phyloP scores from a whole-genome alignment of 2,888 invertebrate genomes.

The Capitulum mitella region DNA sequence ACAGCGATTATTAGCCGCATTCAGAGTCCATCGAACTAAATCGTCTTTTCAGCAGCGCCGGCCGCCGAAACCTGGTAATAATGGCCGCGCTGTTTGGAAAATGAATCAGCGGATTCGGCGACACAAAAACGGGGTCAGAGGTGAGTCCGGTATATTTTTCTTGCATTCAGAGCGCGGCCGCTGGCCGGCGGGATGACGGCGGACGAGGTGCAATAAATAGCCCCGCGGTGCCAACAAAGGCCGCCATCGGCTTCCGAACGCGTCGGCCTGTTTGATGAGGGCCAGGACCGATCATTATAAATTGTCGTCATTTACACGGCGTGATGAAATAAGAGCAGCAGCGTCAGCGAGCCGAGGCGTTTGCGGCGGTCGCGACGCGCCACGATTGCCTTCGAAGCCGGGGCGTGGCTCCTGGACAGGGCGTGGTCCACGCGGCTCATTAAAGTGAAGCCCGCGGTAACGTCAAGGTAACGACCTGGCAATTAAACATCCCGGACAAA shows the following conservation, averaged over 20 bases:
- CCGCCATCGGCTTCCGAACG: background rate
- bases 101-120: background rate
- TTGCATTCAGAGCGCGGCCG: background rate
- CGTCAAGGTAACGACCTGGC: background rate
- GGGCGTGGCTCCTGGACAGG: background rate
- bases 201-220: background rate
- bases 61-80: background rate
- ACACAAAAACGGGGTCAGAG: slow-evolving; percentile 12
- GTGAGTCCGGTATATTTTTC: background rate
- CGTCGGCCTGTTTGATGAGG: background rate
- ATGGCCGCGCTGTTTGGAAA: background rate
- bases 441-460: background rate
- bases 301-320: background rate
- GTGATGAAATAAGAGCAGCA: background rate
- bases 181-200: background rate
- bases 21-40: slow-evolving; percentile 1
- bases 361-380: background rate
- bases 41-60: background rate
- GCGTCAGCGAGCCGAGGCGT: background rate
- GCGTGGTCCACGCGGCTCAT: background rate
- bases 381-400: background rate
- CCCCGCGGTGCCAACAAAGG: background rate
- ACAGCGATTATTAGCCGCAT: background rate
- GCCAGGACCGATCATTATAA: background rate
- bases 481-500: background rate